phyloP scores from a whole-genome alignment of 2,797 vertebrate genomes.

The Dallia pectoralis region DNA sequence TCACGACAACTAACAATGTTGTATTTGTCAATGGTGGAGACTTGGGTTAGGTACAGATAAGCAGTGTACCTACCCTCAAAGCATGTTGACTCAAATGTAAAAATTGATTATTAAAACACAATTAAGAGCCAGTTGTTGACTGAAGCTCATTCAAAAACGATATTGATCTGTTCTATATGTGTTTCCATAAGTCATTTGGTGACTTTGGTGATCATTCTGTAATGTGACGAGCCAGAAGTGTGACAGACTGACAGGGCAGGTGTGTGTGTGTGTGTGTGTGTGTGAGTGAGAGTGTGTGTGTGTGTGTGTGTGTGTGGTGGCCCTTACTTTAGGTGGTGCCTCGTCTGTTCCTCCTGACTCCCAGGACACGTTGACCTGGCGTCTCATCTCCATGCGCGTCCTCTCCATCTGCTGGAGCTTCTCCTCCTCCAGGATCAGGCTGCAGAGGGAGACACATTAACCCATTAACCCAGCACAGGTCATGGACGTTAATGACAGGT shows the following conservation, averaged over 20 bases:
- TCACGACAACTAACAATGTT: background rate
- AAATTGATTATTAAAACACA: background rate
- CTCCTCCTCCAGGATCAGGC: conserved; percentile 96
- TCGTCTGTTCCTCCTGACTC: conserved; percentile 95
- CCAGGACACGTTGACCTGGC: conserved; percentile 95
- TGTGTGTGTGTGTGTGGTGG: background rate
- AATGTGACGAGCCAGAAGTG: background rate
- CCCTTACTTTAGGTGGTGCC: conserved; percentile 93
- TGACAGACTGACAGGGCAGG: background rate
- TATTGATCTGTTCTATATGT: background rate
- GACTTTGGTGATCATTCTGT: background rate
- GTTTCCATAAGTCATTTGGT: background rate
- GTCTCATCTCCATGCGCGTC: conserved; percentile 94
- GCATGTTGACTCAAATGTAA: background rate
- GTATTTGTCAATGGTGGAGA: conserved; percentile 4
- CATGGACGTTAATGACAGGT: background rate
- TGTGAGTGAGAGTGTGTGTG: background rate
- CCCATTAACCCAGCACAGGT: background rate
- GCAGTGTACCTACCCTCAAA: background rate
- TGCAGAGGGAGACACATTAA: conserved; percentile 47
- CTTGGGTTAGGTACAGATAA: background rate
- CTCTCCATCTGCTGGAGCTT: conserved; percentile 96
- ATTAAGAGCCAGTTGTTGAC: background rate
- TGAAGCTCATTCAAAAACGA: background rate
- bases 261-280: background rate